Evolutionary conservation across 2,888 invertebrate genomes (phyloP), one percentile per base, ranked within the genome.

Genomic region (Eupithecia centaureata): DNA sequence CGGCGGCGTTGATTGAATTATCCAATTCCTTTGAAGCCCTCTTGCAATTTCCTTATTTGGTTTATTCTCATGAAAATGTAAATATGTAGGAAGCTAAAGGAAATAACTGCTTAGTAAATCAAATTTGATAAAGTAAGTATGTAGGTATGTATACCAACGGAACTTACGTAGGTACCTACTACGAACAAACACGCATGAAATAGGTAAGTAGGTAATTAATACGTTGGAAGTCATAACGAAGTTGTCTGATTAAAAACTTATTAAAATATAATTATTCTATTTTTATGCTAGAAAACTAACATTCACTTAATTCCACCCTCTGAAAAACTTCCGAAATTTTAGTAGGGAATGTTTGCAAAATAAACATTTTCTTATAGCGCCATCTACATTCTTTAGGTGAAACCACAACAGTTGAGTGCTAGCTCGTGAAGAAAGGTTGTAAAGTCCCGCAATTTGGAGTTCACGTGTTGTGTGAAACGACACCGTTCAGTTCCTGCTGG

Each of bases 31-130:
- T 73, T 70, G 75, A 68, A 72, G 72, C 69, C 70, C 62, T 67
- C 74, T 81, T 81, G 79, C 81, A 79, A 82, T 81, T 82, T 83
- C 83, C 83, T 80, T 74, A 74, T 79, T 78, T 73, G 65, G 69
- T 65, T 38, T 52, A 70, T 65, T 66, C 66, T 71, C 69, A 56
- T 65, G 57, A 63, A 56, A 66, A 72, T 66, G 62, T 63, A 54
- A n/a, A 10, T 54, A 15, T 8, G 28, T 15, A 56, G 15, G n/a
- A 28, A 56, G 8, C 30, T 30, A 10, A 28, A 47, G 47, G 10
- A 47, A 47, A 47, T 47, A 22, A 22, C 22, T 47, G 22, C 2
- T 12, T 12, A 47, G 22, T 10, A 47, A 47, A 47, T 22, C 18
- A 3, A 10, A 47, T 22, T 42, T 42, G 8, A 1, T 42, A 8